Evolutionary conservation across 2,888 invertebrate genomes (phyloP), one percentile per base, ranked within the genome.

Genomic region (Sinelater perroti): DNA sequence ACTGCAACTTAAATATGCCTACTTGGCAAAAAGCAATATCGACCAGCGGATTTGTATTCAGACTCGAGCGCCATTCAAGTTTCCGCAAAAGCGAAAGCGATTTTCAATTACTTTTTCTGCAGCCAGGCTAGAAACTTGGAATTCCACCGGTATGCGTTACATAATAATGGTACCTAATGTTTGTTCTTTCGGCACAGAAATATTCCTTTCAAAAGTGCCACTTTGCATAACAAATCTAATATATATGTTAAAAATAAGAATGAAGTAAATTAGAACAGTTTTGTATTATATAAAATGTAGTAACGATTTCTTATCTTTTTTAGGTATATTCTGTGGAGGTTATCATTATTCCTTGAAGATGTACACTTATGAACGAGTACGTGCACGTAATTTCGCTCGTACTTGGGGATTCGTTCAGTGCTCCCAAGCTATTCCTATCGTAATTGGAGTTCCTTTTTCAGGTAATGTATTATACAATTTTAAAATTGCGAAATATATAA

Each of bases 391-490:
- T 76, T 93, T 93, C 73, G 91, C 93, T 0, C 82, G 92, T 49
- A 92, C 93, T 1, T 93, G 93, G 93, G 91, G 93, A 56, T 94
- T 91, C 79, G 89, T 93, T 45, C 91, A 92, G 76, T 91, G 90
- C 74, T 90, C 91, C 7, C 93, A 93, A 77, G 90, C 91, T 10
- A 87, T 94, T 70, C 92, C 93, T 4, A 89, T 91, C 35, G 88
- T 90, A 1, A 87, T 93, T 44, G 93, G 93, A 40, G 89, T 93
- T 36, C 93, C 93, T 5, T 83, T 91, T 60, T 88, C 91, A 74
- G 91, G 91, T 91, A 77, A 74, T 13, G 6, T 14, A n/a, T n/a
- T n/a, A n/a, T 30, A 10, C 2, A 11, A 4, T 8, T 28, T 31
- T 40, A 31, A 2, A 46, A 21, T 45, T 36, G 4, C 13, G n/a